These are phyloP conservation scores for Dendrocincla fuliginosa DNA, from an alignment of 2,797 vertebrate species.

Conservation along the genomic window DNA sequence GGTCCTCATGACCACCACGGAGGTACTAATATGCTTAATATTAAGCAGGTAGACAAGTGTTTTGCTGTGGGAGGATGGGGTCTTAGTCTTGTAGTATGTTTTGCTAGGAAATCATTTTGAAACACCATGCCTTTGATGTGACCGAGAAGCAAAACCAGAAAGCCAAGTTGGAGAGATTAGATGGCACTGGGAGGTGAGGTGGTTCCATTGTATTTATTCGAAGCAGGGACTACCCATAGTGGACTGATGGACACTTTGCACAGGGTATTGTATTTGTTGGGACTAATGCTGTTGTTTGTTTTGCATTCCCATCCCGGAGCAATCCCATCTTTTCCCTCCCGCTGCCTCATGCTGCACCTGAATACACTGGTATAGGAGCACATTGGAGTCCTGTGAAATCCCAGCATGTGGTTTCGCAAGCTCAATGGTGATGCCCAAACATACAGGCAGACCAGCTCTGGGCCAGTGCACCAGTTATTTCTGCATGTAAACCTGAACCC, in stretches of 20 bases:
- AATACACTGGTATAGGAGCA: neutral
- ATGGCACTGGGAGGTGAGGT: neutral
- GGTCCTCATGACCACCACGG: neutral
- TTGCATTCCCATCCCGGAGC: neutral
- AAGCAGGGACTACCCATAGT: conserved; percentile 31
- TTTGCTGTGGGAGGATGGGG: neutral
- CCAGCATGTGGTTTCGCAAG: neutral
- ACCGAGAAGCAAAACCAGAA: neutral
- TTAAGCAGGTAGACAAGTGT: neutral
- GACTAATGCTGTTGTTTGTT: neutral
- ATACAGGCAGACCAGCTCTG: neutral
- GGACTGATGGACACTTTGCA: neutral
- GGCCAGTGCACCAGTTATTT: neutral
- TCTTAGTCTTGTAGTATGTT: neutral
- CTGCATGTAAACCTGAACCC: neutral
- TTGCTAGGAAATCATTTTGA: conserved; percentile 15
- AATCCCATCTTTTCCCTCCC: neutral
- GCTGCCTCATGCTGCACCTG: neutral
- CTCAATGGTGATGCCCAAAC: neutral
- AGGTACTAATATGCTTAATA: neutral
- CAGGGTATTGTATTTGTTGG: neutral
- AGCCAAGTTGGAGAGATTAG: neutral
- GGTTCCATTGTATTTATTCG: neutral
- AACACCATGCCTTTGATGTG: neutral
- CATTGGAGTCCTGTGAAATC: neutral